Percentiles rank a stretch among this genome's conserved stretches.
These are phyloP conservation scores for Drosophila kanekoi DNA, from an alignment of 2,888 invertebrate genomes.

Conservation along the genomic window DNA sequence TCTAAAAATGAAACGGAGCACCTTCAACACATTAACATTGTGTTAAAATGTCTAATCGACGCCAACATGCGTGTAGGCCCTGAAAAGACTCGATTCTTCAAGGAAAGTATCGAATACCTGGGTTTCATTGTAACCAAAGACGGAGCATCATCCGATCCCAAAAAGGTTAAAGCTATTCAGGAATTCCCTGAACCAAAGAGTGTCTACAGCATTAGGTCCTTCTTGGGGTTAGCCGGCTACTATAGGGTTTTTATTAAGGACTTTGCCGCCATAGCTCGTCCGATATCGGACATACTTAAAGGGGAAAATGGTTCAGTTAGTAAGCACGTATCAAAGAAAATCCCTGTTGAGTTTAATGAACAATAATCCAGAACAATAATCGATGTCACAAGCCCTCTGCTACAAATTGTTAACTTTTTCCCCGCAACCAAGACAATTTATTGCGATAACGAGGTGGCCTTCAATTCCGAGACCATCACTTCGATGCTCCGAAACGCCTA, in stretches of 20 bases:
- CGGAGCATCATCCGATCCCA: too few species aligned
- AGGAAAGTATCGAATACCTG: not conserved
- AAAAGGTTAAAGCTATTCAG: too few species aligned
- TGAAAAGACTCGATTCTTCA: not conserved
- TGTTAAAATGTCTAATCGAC: not conserved
- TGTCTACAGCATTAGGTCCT: constrained; percentile 1
- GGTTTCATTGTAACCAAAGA: too few species aligned
- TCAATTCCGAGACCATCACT: not conserved
- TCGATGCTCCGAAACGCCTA: not conserved
- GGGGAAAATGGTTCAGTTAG: not conserved
- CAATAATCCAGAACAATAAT: not conserved
- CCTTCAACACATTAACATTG: not conserved
- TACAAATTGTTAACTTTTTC: constrained; percentile 1
- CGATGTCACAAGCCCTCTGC: constrained; percentile 1
- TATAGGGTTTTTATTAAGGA: constrained; percentile 17
- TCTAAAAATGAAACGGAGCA: not conserved
- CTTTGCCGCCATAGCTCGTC: constrained; percentile 9
- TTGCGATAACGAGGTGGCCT: constrained; percentile 1
- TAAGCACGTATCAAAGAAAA: constrained; percentile 4
- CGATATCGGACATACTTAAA: constrained; percentile 6
- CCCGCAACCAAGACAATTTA: constrained; percentile 1
- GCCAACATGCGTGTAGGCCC: not conserved
- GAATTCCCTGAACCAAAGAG: not conserved
- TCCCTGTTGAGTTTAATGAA: not conserved
- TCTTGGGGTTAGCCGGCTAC: constrained; percentile 1